Percentiles rank a stretch among this genome's conserved stretches.
These are phyloP conservation scores for Platanista minor DNA, from an alignment of 2,113 vertebrate genomes.

Conservation along the genomic window DNA sequence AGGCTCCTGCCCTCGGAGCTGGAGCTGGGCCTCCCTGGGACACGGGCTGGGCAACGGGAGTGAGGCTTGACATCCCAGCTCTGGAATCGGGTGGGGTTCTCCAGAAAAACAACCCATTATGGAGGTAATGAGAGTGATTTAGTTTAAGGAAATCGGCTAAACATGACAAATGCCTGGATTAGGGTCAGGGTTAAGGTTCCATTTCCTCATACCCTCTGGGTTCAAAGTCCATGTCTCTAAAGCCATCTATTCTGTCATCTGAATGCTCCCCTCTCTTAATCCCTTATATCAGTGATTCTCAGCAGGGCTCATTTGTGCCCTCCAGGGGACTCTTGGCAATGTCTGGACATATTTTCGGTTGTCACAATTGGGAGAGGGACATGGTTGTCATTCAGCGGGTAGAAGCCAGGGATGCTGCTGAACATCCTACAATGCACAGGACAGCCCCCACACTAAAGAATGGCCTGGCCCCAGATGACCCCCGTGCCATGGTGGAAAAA, in stretches of 20 bases:
- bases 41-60: no score
- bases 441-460: neutral
- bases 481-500: neutral
- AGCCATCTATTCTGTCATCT: neutral
- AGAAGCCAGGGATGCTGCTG: neutral
- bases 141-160: neutral
- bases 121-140: neutral
- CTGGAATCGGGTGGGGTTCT: neutral
- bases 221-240: neutral
- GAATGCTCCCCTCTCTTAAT: neutral
- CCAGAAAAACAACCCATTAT: neutral
- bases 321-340: neutral
- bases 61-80: neutral
- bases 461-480: neutral
- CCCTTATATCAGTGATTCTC: neutral
- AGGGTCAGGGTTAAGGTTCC: neutral
- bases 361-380: neutral
- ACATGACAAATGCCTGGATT: neutral
- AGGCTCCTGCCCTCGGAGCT: neutral
- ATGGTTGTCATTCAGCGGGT: neutral
- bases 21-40: neutral
- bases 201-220: fast-evolving
- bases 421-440: neutral
- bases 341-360: neutral
- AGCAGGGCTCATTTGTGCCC: neutral